phyloP scores from a whole-genome alignment of 2,888 invertebrate species.

The Atrina japonica region DNA sequence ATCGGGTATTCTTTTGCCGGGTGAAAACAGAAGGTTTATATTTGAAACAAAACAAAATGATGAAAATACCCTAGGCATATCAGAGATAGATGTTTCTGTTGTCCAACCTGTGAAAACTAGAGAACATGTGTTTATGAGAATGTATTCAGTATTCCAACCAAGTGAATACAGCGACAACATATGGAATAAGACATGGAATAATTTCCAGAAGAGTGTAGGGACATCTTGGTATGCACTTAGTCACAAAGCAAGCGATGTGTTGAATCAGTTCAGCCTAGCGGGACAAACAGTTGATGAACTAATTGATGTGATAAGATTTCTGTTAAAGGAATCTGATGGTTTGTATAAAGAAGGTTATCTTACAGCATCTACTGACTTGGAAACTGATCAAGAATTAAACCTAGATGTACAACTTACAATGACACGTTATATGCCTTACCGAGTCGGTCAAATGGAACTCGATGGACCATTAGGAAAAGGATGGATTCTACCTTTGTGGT shows the following conservation, averaged over 20 bases:
- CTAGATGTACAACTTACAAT: too few species aligned
- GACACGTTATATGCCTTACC: conserved; percentile 20
- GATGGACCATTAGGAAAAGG: conserved; percentile 39
- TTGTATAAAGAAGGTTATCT: conserved; percentile 26
- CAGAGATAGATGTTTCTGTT: background rate
- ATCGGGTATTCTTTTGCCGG: conserved; percentile 36
- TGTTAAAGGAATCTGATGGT: conserved; percentile 38
- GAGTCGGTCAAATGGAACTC: conserved; percentile 33
- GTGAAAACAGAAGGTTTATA: conserved; percentile 2
- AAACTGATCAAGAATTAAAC: background rate
- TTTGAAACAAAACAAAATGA: conserved; percentile 29
- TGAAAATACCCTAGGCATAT: background rate
- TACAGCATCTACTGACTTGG: background rate
- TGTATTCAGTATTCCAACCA: conserved; percentile 19
- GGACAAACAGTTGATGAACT: conserved; percentile 30
- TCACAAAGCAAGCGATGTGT: conserved; percentile 29
- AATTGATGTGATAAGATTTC: conserved; percentile 12
- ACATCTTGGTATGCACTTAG: conserved; percentile 27
- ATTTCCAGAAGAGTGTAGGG: conserved; percentile 36
- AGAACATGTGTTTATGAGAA: conserved; percentile 21
- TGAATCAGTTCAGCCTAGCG: conserved; percentile 39
- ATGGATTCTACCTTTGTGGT: conserved; percentile 46
- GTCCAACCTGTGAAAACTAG: conserved; percentile 15
- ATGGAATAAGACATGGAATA: conserved; percentile 39
- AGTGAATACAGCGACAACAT: conserved; percentile 16